Evolutionary conservation across 2,797 vertebrate genomes (phyloP).

Genomic region (Labeo calbasu): DNA sequence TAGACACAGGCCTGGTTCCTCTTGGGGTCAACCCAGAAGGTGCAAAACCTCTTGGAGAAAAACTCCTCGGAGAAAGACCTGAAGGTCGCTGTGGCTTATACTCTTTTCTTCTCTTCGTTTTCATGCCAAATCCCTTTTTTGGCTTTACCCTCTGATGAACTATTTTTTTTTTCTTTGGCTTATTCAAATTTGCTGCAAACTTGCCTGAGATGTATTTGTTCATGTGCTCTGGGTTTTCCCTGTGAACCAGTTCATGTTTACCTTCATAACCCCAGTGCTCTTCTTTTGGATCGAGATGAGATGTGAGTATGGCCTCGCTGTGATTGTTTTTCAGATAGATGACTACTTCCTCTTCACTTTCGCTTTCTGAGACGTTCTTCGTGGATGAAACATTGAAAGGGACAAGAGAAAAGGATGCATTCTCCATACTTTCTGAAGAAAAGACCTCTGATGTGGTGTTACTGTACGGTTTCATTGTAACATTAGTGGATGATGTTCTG

Average conservation of each 20-base stretch:
- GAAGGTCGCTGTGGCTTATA: constrained; percentile 69
- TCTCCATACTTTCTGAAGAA: constrained; percentile 29
- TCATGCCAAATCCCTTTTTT: constrained; percentile 71
- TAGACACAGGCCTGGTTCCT: constrained; percentile 46
- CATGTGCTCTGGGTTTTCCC: constrained; percentile 72
- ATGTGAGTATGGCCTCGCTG: constrained; percentile 72
- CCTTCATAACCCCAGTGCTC: constrained; percentile 78
- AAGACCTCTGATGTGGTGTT: constrained; percentile 37
- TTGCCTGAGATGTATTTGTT: constrained; percentile 72
- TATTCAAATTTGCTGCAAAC: constrained; percentile 13
- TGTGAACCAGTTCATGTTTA: constrained; percentile 61
- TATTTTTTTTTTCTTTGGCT: constrained; percentile 58
- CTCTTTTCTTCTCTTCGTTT: constrained; percentile 75
- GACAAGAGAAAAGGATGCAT: constrained; percentile 16
- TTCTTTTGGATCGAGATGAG: constrained; percentile 62
- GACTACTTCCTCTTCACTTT: constrained; percentile 70
- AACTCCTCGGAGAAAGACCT: constrained; percentile 71
- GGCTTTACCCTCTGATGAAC: constrained; percentile 66
- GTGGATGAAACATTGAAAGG: constrained; percentile 53
- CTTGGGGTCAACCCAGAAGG: constrained; percentile 55
- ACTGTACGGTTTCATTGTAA: constrained; percentile 36
- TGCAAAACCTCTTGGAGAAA: constrained; percentile 68
- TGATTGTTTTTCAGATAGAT: constrained; percentile 76
- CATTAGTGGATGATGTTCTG: constrained; percentile 40
- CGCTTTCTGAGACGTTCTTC: constrained; percentile 47